These are phyloP conservation scores for Scaptomyza graminum DNA, from an alignment of 1,140 invertebrate species.

Conservation along the genomic window DNA sequence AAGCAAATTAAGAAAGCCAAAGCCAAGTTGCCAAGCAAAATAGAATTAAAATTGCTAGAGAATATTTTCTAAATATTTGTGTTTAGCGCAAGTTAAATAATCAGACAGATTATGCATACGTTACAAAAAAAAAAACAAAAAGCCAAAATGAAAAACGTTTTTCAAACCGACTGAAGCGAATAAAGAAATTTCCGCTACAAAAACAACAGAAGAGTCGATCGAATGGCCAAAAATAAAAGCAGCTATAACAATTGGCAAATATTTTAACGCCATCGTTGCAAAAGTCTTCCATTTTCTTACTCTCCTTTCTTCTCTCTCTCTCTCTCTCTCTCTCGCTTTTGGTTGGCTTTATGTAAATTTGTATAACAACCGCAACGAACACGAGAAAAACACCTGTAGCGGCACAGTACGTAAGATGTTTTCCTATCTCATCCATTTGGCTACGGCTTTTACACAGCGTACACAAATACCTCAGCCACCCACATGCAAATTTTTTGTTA, in stretches of 20 bases:
- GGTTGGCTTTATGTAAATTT: slow-evolving; percentile 17
- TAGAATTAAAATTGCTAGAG: slow-evolving; percentile 75
- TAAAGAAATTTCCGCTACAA: slow-evolving; percentile 42
- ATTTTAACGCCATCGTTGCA: slow-evolving; percentile 59
- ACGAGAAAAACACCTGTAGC: slow-evolving; percentile 63
- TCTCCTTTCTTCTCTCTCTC: not conserved
- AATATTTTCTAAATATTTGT: slow-evolving; percentile 80
- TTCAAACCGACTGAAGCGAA: slow-evolving; percentile 40
- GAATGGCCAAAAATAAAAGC: slow-evolving; percentile 62
- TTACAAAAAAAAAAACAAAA: slow-evolving; percentile 65
- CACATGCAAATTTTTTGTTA: slow-evolving; percentile 39
- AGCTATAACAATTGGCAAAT: slow-evolving; percentile 53
- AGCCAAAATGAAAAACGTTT: slow-evolving; percentile 44
- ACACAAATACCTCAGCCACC: slow-evolving; percentile 28
- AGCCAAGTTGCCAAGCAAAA: slow-evolving; percentile 71
- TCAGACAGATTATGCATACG: slow-evolving; percentile 75
- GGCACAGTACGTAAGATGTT: slow-evolving; percentile 23
- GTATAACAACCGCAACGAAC: slow-evolving; percentile 4
- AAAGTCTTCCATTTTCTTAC: not conserved
- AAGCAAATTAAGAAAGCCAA: slow-evolving; percentile 32
- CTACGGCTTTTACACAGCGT: not conserved
- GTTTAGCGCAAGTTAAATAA: slow-evolving; percentile 82
- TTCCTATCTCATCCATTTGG: slow-evolving; percentile 31
- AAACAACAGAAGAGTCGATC: slow-evolving; percentile 23
- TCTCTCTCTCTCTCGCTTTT: not conserved